Evolutionary conservation across 2,888 invertebrate genomes (phyloP), one percentile per base, ranked within the genome.

Genomic region (Cephus rjabovi): DNA sequence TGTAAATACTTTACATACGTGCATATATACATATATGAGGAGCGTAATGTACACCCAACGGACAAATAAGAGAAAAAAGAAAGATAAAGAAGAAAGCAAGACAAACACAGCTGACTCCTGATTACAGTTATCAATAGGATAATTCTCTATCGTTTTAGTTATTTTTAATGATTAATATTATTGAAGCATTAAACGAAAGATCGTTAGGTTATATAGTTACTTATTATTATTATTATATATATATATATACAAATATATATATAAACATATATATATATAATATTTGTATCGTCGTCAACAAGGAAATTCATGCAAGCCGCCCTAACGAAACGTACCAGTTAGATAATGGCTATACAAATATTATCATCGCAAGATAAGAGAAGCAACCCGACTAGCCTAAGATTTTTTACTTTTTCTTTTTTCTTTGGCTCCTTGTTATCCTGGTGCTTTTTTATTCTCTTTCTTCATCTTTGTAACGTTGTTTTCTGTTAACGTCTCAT

Each of bases 1-100:
- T 91, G 91, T 91, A 91, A 90, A 91, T 91, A 91, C 82, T 90
- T 89, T 87, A 89, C 87, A 88, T 87, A 87, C 85, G 81, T 84
- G 82, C 82, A 81, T 81, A 82, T 79, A 81, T 69, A 77, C 77
- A 78, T 40, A 75, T 75, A 77, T 56, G 56, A 76, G 23, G 75
- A 75, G 56, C 78, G 76, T 73, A 40, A 78, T 34, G 73, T 40
- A 73, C 34, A 71, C 30, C 68, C 30, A 12, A 74, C 37, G 69
- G 75, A 34, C 35, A 77, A 74, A 74, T n/a, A 31, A 37, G 33
- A 73, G 73, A 34, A 37, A 73, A 73, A 23, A 40, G 34, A 73
- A 11, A 73, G 35, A 56, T 35, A 73, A 75, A 15, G 30, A 30
- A 12, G 37, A 34, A 31, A 40, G 33, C 56, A 23, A 56, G 84